Percentiles rank a stretch among this genome's conserved stretches.
phyloP scores from a whole-genome alignment of 92 coral and sea anemone species.

The Parazoanthus atlanticus region DNA sequence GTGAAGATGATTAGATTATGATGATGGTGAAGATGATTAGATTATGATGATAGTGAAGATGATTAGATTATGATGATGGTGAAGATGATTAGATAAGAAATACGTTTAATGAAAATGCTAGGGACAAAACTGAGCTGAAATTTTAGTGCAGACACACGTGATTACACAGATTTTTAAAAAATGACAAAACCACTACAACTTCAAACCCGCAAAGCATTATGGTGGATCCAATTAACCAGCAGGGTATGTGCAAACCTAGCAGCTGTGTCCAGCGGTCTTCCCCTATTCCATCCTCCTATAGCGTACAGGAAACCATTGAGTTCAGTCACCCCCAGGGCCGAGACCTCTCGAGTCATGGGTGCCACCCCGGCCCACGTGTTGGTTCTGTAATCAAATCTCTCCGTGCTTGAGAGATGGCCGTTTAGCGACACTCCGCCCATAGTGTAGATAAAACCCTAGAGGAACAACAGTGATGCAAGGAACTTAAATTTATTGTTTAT shows the following conservation, averaged over 20 bases:
- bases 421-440: conserved; percentile 95
- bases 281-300: conserved; percentile 97
- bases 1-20: too few species aligned
- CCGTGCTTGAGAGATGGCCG: conserved; percentile 93
- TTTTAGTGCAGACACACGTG: too few species aligned
- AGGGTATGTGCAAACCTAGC: conserved; percentile 54
- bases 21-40: too few species aligned
- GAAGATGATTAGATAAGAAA: too few species aligned
- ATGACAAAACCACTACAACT: too few species aligned
- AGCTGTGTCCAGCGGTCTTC: conserved; percentile 76
- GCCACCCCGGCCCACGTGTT: conserved; percentile 95
- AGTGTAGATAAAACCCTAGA: conserved; percentile 77
- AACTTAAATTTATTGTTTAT: too few species aligned
- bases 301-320: conserved; percentile 84
- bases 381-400: conserved; percentile 82
- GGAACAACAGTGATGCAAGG: background rate
- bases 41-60: too few species aligned
- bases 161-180: too few species aligned
- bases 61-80: too few species aligned
- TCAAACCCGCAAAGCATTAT: background rate
- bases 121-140: too few species aligned
- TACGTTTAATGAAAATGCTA: too few species aligned
- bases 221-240: background rate
- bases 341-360: conserved; percentile 88
- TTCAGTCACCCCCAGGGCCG: conserved; percentile 96